Conservation (phyloP, 2,113 vertebrate species). For the Aegithalos caudatus region DNA sequence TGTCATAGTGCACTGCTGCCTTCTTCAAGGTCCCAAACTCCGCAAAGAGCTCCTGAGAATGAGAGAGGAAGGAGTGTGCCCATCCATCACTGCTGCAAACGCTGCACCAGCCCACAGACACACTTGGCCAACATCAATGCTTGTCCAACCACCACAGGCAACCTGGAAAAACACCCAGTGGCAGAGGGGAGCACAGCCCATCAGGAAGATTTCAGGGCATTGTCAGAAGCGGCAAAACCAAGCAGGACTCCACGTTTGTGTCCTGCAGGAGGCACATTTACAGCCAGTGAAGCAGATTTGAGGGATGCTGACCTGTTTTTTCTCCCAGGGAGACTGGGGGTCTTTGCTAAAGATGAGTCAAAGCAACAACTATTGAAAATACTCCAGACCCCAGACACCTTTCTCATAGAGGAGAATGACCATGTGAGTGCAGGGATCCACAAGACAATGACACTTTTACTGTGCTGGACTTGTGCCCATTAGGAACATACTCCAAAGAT, state of each 20-base stretch:
- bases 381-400: not conserved
- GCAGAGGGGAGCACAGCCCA: not conserved
- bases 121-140: rapidly evolving
- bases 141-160: not conserved
- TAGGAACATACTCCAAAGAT: not conserved
- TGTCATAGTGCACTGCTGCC: conserved; percentile 94
- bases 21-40: conserved; percentile 97
- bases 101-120: rapidly evolving
- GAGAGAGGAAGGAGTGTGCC: rapidly evolving
- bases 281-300: not conserved
- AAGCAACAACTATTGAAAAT: rapidly evolving
- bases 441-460: rapidly evolving
- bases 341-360: not conserved
- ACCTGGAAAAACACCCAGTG: rapidly evolving
- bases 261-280: rapidly evolving
- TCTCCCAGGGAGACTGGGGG: not conserved
- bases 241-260: rapidly evolving
- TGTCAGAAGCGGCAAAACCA: not conserved
- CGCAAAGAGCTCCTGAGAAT: conserved; percentile 89
- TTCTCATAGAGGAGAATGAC: not conserved
- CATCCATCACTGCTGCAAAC: rapidly evolving
- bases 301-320: not conserved
- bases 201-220: no score
- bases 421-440: not conserved
- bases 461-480: not conserved